Conservation (phyloP, 2,113 vertebrate species). For the Mormoops blainvillei region DNA sequence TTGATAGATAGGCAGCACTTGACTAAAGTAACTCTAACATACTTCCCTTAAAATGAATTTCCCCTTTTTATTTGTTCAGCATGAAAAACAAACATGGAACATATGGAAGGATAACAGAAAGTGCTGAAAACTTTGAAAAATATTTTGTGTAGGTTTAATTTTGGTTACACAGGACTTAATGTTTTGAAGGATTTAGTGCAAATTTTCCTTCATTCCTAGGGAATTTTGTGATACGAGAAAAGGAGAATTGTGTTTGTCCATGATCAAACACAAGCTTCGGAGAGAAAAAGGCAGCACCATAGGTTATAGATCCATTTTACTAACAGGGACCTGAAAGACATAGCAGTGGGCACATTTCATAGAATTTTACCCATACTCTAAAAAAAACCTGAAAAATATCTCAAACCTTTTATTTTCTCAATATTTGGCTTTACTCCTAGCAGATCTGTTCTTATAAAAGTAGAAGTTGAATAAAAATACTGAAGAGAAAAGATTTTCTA, state of each 20-base stretch:
- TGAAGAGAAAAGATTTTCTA: not conserved
- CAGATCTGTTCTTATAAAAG: not conserved
- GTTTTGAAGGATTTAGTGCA: constrained; percentile 50
- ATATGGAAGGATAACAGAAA: constrained; percentile 53
- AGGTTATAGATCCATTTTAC: not conserved
- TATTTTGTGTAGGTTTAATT: constrained; percentile 69
- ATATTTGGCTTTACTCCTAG: not conserved
- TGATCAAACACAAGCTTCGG: not conserved
- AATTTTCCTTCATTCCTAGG: constrained; percentile 30
- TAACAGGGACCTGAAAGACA: not conserved
- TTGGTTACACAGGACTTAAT: constrained; percentile 60
- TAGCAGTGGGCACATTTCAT: not conserved
- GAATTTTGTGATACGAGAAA: constrained; percentile 5
- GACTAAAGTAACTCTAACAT: not conserved
- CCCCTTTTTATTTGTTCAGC: constrained; percentile 65
- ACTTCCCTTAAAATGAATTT: constrained; percentile 20
- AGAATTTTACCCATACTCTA: not conserved
- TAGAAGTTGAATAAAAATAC: not conserved
- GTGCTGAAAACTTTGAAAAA: constrained; percentile 62
- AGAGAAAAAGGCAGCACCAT: not conserved
- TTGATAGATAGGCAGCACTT: not conserved
- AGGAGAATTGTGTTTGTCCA: not conserved
- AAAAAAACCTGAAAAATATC: not conserved
- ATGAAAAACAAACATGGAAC: constrained; percentile 51
- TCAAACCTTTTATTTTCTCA: not conserved